Evolutionary conservation across 1,140 invertebrate genomes (phyloP), one percentile per base, ranked within the genome.

Genomic region (Listronotus bonariensis): DNA sequence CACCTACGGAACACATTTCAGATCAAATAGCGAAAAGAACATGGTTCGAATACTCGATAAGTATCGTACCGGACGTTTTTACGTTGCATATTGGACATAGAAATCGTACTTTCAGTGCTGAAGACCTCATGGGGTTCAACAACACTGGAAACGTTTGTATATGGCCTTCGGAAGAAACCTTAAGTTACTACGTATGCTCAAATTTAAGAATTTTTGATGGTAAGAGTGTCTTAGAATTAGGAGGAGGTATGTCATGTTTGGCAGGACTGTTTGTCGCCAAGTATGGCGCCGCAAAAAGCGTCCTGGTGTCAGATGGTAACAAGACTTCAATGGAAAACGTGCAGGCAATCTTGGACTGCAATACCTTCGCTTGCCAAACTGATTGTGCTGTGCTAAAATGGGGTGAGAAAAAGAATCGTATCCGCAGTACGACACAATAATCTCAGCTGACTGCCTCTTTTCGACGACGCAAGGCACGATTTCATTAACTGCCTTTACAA

Each of bases 71-170:
- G 26, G 67, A 77, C 3, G 74, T 80, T 26, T 86, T 78, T 70
- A 78, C 73, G 9, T 79, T 87, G 0, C 78, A 84, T 42, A 82
- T 89, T 17, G 81, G 84, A 9, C 85, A 86, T 56, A 77, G 87
- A 54, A 82, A 82, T 61, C 82, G 85, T 17, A 84, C 77, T 17
- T 85, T 89, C 69, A 88, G 87, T 0, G 86, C 88, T 4, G 85
- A 82, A 69, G 87, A 90, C 71, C 79, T 95, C 18, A 88, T 89
- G 77, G 92, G 92, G 1, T 94, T 93, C 79, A 93, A 95, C 77
- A 94, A 94, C 71, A 95, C 92, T 1, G 92, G 92, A n/a, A 95
- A 94, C 79, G 86, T 95, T 3, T 93, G 92, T 80, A 87, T 95
- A 2, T 95, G 92, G 92, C 92, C 92, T 9, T 92, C 92, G 5